phyloP scores from a whole-genome alignment of 2,797 vertebrate species.

The Tauraco hartlaubi region DNA sequence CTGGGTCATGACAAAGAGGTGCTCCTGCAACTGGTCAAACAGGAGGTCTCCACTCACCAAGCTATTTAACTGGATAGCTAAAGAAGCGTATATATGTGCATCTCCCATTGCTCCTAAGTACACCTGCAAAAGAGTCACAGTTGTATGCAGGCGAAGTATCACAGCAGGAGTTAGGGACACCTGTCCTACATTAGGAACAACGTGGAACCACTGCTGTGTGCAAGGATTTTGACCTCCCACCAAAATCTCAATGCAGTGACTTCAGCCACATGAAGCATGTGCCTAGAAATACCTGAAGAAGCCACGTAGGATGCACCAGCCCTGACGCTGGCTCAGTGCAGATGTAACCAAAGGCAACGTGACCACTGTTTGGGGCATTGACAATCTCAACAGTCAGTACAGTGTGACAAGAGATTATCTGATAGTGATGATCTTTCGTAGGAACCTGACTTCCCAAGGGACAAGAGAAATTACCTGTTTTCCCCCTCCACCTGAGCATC shows the following conservation, averaged over 20 bases:
- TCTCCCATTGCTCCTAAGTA: constrained; percentile 88
- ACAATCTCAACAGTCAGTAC: not conserved
- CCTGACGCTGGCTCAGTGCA: not conserved
- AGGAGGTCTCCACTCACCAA: constrained; percentile 90
- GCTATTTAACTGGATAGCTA: constrained; percentile 85
- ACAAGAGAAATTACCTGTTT: not conserved
- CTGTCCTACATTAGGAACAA: fast-evolving
- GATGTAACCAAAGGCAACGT: not conserved
- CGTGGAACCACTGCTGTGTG: not conserved
- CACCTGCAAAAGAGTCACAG: constrained; percentile 81
- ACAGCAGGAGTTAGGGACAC: not conserved
- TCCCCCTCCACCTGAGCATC: not conserved
- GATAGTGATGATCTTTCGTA: not conserved
- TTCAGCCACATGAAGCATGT: not conserved
- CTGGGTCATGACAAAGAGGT: constrained; percentile 94
- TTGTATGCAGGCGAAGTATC: not conserved
- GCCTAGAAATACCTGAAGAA: not conserved
- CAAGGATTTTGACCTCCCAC: not conserved
- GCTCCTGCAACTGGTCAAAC: constrained; percentile 89
- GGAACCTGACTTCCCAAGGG: not conserved
- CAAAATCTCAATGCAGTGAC: not conserved
- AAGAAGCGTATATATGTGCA: constrained; percentile 85
- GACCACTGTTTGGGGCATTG: not conserved
- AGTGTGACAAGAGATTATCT: not conserved
- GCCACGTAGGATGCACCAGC: fast-evolving